Base-by-base conservation (phyloP, 1,140 invertebrate genomes). In the Drosophila mojavensis region DNA sequence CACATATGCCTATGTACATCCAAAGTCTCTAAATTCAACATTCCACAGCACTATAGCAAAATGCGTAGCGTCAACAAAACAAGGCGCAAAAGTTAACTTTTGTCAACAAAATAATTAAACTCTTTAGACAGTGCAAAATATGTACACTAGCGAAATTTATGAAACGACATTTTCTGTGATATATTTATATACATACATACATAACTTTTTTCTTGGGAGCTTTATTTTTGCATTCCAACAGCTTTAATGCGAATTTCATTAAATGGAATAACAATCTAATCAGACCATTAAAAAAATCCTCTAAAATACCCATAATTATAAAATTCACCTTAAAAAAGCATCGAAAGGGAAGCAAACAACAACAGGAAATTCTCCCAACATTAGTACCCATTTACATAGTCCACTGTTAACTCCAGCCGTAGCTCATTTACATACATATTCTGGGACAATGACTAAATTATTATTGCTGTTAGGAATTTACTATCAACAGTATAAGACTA, bases 71-170 rank as follows among this genome's bases (percentile, higher is more conserved):
- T 68, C 55, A 83, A 73, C 70, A 80, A 50, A 77, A 68, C 77
- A 47, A 77, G 60, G 58, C 62, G 62, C 70, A 77, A 75, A 83
- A 84, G 60, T 70, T 74, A 65, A 83, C 63, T 76, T 76, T 76
- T 80, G 81, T 83, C 80, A 83, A 84, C 80, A 83, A 66, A 79
- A 83, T 84, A 84, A 83, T 79, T 84, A 76, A 75, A 79, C 76
- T 75, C 80, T 59, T 48, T 61, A 72, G 61, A 54, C 51, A 20
- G 50, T 65, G 55, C 56, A 76, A 75, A 78, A 79, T 79, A 79
- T 82, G 79, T 79, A 73, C 55, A 67, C 61, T 41, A 63, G 63
- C 47, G 10, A 41, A 76, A 81, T 81, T 77, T 77, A 81, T 60
- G 67, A 60, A 6, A 36, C 47, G 26, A 30, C 62, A 50, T 59